Evolutionary conservation across 2,797 vertebrate genomes (phyloP).

Genomic region (Distichodus sexfasciatus): DNA sequence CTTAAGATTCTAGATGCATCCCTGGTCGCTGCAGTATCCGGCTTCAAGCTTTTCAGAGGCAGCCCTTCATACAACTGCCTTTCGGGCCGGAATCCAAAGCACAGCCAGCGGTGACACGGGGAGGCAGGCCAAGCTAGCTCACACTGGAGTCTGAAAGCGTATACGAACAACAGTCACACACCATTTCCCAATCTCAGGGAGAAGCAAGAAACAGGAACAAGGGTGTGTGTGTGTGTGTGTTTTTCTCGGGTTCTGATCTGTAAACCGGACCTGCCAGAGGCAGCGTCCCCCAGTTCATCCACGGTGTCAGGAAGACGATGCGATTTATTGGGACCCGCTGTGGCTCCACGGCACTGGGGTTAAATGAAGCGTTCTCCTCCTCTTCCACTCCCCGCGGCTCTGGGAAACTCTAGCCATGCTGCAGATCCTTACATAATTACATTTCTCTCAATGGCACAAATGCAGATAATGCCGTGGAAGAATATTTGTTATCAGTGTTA

Average conservation of each 20-base stretch:
- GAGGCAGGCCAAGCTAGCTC: slow-evolving; percentile 20
- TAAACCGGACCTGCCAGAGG: slow-evolving; percentile 32
- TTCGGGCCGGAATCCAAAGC: slow-evolving; percentile 4
- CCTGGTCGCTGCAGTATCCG: slow-evolving; percentile 24
- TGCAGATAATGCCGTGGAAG: no score
- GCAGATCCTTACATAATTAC: slow-evolving; percentile 39
- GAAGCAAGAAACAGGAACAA: slow-evolving; percentile 19
- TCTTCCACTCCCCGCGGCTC: slow-evolving; percentile 29
- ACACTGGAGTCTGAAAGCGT: slow-evolving; percentile 44
- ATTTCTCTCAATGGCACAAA: slow-evolving; percentile 15
- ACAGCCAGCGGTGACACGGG: slow-evolving; percentile 6
- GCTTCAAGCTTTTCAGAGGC: slow-evolving; percentile 3
- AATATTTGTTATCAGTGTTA: slow-evolving; percentile 14
- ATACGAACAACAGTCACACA: slow-evolving; percentile 57
- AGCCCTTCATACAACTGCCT: slow-evolving; percentile 16
- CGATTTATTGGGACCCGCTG: slow-evolving; percentile 38
- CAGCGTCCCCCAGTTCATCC: slow-evolving; percentile 32
- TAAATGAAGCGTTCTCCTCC: slow-evolving; percentile 48
- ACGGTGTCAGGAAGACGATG: slow-evolving; percentile 43
- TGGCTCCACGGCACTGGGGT: slow-evolving; percentile 22
- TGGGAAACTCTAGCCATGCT: slow-evolving; percentile 22
- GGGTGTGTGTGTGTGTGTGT: slow-evolving; percentile 48
- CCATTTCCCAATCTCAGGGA: slow-evolving; percentile 56
- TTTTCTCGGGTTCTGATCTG: slow-evolving; percentile 54
- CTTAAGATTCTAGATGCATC: slow-evolving; percentile 33